Percentiles rank a stretch among this genome's conserved stretches.
phyloP scores from a whole-genome alignment of 2,797 vertebrate genomes.

The Pampus argenteus region DNA sequence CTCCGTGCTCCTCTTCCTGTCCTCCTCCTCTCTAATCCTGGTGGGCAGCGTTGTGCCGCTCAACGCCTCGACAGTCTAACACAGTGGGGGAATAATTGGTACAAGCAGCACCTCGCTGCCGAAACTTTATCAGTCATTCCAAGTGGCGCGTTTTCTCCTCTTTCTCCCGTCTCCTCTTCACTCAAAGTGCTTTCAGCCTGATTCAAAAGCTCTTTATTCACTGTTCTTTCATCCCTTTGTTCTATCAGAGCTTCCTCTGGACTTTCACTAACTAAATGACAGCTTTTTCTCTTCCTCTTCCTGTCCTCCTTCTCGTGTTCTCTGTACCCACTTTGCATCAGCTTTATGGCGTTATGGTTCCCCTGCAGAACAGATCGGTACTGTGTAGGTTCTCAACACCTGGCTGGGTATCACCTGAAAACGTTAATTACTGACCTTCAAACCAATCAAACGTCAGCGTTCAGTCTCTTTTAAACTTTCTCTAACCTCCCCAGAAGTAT shows the following conservation, averaged over 20 bases:
- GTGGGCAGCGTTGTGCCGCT: conserved; percentile 72
- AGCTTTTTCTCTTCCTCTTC: conserved; percentile 3
- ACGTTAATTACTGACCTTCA: background rate
- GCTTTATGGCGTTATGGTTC: background rate
- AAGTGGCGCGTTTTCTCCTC: conserved; percentile 62
- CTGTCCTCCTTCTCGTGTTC: background rate
- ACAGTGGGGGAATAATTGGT: conserved; percentile 82
- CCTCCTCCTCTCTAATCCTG: conserved; percentile 79
- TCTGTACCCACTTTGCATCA: background rate
- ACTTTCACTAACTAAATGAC: conserved; percentile 45
- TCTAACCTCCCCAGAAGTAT: conserved; percentile 39
- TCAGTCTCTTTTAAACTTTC: conserved; percentile 3
- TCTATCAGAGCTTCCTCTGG: conserved; percentile 15
- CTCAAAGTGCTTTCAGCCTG: conserved; percentile 38
- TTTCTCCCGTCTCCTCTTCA: conserved; percentile 35
- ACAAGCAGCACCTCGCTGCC: conserved; percentile 68
- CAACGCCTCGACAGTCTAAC: conserved; percentile 76
- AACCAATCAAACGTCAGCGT: background rate
- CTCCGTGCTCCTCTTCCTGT: conserved; percentile 67
- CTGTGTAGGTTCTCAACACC: background rate
- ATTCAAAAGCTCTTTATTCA: conserved; percentile 54
- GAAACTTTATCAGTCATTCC: conserved; percentile 74
- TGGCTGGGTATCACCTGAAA: background rate
- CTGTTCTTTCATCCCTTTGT: conserved; percentile 25
- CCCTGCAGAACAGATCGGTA: background rate